Percentiles rank a stretch among this genome's conserved stretches.
Evolutionary conservation across 2,888 invertebrate species (phyloP).

Genomic region (Amphiduros pacificus): DNA sequence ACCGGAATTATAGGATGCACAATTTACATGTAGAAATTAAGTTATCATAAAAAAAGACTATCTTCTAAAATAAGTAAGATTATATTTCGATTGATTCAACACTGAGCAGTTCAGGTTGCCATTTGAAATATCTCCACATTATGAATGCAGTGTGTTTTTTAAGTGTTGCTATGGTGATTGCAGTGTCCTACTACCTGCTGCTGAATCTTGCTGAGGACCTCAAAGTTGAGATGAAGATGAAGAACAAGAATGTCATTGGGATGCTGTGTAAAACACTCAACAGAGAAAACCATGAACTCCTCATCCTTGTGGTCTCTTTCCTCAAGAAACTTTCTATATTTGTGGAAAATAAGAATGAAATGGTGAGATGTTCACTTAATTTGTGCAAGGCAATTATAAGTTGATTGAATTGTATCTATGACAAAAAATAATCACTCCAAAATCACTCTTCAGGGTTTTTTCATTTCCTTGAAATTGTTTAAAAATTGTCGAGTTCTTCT

Average conservation of each 20-base stretch:
- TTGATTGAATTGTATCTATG: too few species aligned
- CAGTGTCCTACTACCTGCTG: constrained; percentile 87
- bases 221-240: constrained; percentile 95
- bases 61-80: too few species aligned
- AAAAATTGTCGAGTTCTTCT: too few species aligned
- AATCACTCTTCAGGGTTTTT: too few species aligned
- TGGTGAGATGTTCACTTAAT: too few species aligned
- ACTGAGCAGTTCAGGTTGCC: not conserved
- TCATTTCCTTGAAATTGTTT: too few species aligned
- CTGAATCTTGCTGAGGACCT: constrained; percentile 94
- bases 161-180: constrained; percentile 23
- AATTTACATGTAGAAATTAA: too few species aligned
- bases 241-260: constrained; percentile 86
- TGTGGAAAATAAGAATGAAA: constrained; percentile 89
- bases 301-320: constrained; percentile 89
- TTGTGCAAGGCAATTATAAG: too few species aligned
- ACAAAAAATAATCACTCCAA: too few species aligned
- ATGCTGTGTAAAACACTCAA: constrained; percentile 86
- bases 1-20: too few species aligned
- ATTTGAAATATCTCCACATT: not conserved
- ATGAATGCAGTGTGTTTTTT: not conserved
- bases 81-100: too few species aligned
- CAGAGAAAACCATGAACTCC: constrained; percentile 84
- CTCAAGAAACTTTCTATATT: constrained; percentile 93
- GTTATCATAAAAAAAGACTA: too few species aligned